Conservation (phyloP, 2,797 vertebrate genomes). For the Erpetoichthys calabaricus region DNA sequence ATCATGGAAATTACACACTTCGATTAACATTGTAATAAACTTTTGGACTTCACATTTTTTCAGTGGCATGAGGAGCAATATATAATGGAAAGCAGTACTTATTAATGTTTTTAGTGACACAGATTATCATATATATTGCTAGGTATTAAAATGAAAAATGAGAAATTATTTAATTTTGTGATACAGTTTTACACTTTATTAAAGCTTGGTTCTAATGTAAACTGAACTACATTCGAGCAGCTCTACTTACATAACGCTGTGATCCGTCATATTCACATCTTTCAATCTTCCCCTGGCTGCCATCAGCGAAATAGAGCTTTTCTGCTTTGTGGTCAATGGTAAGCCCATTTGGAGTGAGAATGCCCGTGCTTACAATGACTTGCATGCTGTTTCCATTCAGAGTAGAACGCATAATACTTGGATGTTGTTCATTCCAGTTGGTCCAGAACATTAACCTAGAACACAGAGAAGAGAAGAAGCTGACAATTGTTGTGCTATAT, state of each 20-base stretch:
- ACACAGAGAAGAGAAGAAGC: slow-evolving; percentile 34
- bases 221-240: not conserved
- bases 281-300: slow-evolving; percentile 88
- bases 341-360: slow-evolving; percentile 89
- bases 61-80: too few species aligned
- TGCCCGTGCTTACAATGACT: slow-evolving; percentile 76
- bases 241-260: slow-evolving; percentile 75
- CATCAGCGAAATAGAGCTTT: slow-evolving; percentile 95
- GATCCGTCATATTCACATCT: slow-evolving; percentile 93
- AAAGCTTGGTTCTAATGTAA: too few species aligned
- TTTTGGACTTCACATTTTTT: too few species aligned
- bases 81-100: too few species aligned
- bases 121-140: too few species aligned
- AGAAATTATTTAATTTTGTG: too few species aligned
- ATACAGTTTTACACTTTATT: too few species aligned
- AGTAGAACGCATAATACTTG: slow-evolving; percentile 89
- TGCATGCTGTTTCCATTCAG: slow-evolving; percentile 77
- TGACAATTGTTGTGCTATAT: slow-evolving; percentile 22
- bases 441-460: slow-evolving; percentile 97
- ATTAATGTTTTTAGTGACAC: too few species aligned
- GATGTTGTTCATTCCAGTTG: slow-evolving; percentile 95
- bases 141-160: too few species aligned
- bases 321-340: slow-evolving; percentile 87
- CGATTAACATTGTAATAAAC: too few species aligned
- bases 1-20: too few species aligned